Percentiles rank a stretch among this genome's conserved stretches.
These are phyloP conservation scores for Myoxocephalus aenaeus DNA, from an alignment of 2,797 vertebrate genomes.

Conservation along the genomic window DNA sequence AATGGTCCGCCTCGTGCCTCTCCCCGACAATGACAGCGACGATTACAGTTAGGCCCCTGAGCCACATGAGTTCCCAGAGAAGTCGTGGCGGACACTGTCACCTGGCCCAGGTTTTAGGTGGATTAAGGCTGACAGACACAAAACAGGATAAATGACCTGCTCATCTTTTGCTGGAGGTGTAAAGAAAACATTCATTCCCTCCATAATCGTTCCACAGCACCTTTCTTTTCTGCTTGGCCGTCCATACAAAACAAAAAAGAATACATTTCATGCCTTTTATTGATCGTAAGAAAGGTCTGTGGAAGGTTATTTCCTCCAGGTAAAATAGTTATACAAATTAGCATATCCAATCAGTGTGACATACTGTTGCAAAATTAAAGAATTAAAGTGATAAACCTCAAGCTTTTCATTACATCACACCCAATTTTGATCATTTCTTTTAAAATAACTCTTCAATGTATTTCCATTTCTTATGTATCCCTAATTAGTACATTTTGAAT, in stretches of 20 bases:
- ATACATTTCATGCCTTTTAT: neutral
- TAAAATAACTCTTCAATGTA: neutral
- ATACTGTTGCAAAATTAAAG: neutral
- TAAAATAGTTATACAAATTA: neutral
- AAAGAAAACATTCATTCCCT: conserved; percentile 9
- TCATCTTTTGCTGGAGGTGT: conserved; percentile 27
- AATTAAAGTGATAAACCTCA: neutral
- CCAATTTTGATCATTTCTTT: neutral
- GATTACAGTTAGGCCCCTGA: conserved; percentile 56
- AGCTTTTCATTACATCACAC: neutral
- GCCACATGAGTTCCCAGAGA: conserved; percentile 48
- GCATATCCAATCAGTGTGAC: neutral
- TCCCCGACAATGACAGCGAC: conserved; percentile 59
- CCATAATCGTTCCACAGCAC: neutral
- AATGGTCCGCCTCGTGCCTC: conserved; percentile 64
- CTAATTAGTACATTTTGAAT: neutral
- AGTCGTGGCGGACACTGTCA: conserved; percentile 39
- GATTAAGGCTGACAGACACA: conserved; percentile 48
- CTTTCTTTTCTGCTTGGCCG: neutral
- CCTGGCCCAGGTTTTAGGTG: conserved; percentile 35
- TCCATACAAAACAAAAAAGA: neutral
- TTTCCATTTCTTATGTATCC: neutral
- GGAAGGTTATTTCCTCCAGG: neutral
- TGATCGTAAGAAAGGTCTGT: neutral
- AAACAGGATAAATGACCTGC: conserved; percentile 52